Evolutionary conservation across 2,888 invertebrate genomes (phyloP).

Genomic region (Calameuta pallipes): DNA sequence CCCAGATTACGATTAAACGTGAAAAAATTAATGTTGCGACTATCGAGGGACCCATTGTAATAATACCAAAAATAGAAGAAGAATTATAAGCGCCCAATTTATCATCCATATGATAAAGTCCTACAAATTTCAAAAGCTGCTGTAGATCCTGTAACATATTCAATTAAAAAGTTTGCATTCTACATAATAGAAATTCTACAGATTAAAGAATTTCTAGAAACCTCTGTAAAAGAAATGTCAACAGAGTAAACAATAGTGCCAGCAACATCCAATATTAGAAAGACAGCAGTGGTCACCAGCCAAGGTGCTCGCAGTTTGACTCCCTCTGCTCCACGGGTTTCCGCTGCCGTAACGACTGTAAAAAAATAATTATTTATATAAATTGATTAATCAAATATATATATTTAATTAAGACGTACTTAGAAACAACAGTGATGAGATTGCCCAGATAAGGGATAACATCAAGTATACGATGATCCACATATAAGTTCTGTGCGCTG

Average conservation of each 20-base stretch:
- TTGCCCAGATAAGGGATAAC: slow-evolving; percentile 12
- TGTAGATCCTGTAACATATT: not conserved
- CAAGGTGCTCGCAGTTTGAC: slow-evolving; percentile 12
- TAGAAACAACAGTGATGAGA: slow-evolving; percentile 16
- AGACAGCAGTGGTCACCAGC: slow-evolving; percentile 11
- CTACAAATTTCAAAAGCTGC: slow-evolving; percentile 11
- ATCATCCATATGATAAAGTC: not conserved
- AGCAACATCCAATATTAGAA: slow-evolving; percentile 11
- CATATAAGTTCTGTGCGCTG: not conserved
- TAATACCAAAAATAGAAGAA: slow-evolving; percentile 11
- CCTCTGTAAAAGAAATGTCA: slow-evolving; percentile 11
- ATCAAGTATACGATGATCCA: slow-evolving; percentile 15
- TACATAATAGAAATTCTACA: slow-evolving; percentile 5
- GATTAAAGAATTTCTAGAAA: not conserved
- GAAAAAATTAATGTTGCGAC: slow-evolving; percentile 10
- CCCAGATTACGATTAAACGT: slow-evolving; percentile 11
- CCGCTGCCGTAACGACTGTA: slow-evolving; percentile 11
- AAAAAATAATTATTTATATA: not conserved
- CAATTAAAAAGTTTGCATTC: not conserved
- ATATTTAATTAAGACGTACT: slow-evolving; percentile 9
- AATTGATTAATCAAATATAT: not conserved
- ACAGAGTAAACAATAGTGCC: slow-evolving; percentile 10
- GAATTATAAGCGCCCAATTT: not conserved
- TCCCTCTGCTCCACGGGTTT: slow-evolving; percentile 7
- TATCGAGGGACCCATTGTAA: slow-evolving; percentile 13